Percentiles rank a stretch among this genome's conserved stretches.
These are phyloP conservation scores for Trichonephila clavata DNA, from an alignment of 1,140 invertebrate species.

Conservation along the genomic window DNA sequence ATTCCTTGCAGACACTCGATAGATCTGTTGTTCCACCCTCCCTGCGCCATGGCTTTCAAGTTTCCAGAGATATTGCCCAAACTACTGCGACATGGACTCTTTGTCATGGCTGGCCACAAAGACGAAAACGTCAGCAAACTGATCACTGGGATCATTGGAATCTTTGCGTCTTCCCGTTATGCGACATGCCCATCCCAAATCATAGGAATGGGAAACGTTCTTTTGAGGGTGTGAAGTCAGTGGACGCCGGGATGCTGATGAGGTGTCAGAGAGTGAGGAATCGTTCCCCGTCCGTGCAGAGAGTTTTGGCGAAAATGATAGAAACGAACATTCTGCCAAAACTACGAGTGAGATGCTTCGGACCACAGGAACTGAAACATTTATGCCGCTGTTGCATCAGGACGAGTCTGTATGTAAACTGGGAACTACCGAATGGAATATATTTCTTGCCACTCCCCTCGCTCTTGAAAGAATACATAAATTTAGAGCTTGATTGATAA, in stretches of 20 bases:
- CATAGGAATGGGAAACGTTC: not conserved
- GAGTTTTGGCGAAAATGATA: not conserved
- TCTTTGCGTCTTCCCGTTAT: not conserved
- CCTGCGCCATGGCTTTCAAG: constrained; percentile 22
- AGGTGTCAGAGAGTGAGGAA: constrained; percentile 3
- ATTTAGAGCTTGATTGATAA: constrained; percentile 47
- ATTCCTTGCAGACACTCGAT: not conserved
- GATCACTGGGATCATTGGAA: constrained; percentile 51
- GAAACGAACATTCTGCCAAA: not conserved
- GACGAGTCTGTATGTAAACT: constrained; percentile 39
- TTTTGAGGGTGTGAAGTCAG: constrained; percentile 30
- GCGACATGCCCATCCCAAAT: not conserved
- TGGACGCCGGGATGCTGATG: not conserved
- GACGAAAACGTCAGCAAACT: constrained; percentile 41
- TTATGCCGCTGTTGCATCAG: constrained; percentile 52
- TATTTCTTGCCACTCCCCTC: constrained; percentile 7
- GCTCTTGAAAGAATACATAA: constrained; percentile 31
- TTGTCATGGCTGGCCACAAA: not conserved
- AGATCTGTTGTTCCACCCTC: not conserved
- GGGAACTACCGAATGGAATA: constrained; percentile 62
- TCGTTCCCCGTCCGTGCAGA: not conserved
- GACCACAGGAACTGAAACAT: constrained; percentile 54
- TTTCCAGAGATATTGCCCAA: constrained; percentile 25
- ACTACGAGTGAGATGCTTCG: not conserved
- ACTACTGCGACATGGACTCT: constrained; percentile 33